Percentiles rank a stretch among this genome's conserved stretches.
phyloP scores from a whole-genome alignment of 1,140 invertebrate species.

The Medauroidea extradentata region DNA sequence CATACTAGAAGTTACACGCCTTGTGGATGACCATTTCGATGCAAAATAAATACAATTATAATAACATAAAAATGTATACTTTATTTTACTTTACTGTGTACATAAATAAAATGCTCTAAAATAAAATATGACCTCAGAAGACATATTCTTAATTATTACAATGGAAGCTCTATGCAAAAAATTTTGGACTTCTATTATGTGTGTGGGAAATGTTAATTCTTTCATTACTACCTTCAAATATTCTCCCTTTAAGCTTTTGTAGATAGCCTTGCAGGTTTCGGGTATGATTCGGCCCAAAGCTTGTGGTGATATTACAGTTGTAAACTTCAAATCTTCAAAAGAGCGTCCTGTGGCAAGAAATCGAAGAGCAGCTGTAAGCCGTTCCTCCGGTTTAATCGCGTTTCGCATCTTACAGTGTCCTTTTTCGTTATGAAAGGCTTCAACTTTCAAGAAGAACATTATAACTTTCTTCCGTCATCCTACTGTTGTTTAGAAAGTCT shows the following conservation, averaged over 20 bases:
- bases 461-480: not conserved
- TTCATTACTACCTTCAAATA: not conserved
- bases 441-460: not conserved
- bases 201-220: no score
- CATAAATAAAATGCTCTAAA: no score
- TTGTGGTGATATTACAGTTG: conserved; percentile 37
- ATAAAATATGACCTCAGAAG: no score
- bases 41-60: no score
- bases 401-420: conserved; percentile 31
- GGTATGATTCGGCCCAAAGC: conserved; percentile 35
- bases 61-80: no score
- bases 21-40: no score
- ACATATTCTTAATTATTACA: no score
- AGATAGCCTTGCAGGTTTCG: conserved; percentile 35
- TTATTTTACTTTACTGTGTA: no score
- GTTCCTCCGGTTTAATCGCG: conserved; percentile 34
- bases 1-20: no score
- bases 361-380: conserved; percentile 35
- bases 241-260: conserved; percentile 21
- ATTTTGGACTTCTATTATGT: no score
- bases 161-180: no score
- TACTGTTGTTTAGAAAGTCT: not conserved
- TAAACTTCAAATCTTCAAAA: conserved; percentile 37
- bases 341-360: conserved; percentile 35
- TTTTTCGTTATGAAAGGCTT: no score